phyloP scores from a whole-genome alignment of 2,113 vertebrate species.

The Syrrhaptes paradoxus region DNA sequence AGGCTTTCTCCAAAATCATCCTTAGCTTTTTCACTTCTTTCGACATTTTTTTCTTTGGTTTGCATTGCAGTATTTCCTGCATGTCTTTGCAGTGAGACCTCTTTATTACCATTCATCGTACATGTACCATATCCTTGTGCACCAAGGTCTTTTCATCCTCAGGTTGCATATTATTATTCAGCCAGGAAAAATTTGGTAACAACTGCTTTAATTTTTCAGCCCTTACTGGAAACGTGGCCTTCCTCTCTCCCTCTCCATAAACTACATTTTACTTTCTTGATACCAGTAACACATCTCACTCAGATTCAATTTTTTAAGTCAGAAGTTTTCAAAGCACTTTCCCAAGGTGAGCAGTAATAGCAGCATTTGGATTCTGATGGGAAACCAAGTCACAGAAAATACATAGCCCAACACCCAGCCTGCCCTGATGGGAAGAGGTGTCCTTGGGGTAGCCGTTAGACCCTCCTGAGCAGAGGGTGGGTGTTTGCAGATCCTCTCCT shows the following conservation, averaged over 20 bases:
- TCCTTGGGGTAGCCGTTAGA: accelerated
- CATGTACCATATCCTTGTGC: accelerated
- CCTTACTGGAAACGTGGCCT: neutral
- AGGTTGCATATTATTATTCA: neutral
- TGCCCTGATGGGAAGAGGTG: neutral
- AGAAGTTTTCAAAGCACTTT: neutral
- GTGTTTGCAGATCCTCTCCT: neutral
- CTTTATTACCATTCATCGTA: neutral
- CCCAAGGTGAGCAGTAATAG: neutral
- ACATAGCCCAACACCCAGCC: accelerated
- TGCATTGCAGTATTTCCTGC: neutral
- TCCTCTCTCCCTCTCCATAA: neutral
- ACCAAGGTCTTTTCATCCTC: neutral
- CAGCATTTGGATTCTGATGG: neutral
- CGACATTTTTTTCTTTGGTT: neutral
- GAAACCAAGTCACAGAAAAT: neutral
- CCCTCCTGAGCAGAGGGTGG: neutral
- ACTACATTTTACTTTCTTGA: neutral
- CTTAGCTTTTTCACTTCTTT: neutral
- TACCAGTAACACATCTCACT: neutral
- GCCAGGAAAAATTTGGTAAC: neutral
- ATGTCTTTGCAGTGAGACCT: neutral
- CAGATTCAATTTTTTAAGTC: neutral
- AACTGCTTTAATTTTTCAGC: neutral
- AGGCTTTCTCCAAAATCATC: neutral